Evolutionary conservation across 2,888 invertebrate genomes (phyloP).

Genomic region (Cyclophora punctaria): DNA sequence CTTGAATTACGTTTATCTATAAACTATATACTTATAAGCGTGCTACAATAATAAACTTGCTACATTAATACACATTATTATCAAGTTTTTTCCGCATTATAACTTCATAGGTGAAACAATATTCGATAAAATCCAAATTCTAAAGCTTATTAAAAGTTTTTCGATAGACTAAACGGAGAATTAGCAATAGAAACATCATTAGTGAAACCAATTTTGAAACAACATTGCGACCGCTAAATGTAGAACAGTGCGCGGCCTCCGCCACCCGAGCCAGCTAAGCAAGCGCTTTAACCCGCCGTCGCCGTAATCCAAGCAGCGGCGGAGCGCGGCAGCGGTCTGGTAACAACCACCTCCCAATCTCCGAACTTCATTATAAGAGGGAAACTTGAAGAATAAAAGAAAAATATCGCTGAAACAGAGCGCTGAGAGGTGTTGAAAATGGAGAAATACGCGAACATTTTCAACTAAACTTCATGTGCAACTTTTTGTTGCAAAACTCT

Average conservation of each 20-base stretch:
- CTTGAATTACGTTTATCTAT: too few species aligned
- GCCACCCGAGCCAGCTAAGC: too few species aligned
- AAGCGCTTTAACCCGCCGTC: too few species aligned
- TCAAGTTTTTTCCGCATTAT: too few species aligned
- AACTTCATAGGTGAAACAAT: too few species aligned
- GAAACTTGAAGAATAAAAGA: conserved; percentile 17
- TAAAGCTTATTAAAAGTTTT: too few species aligned
- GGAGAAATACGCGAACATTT: background rate
- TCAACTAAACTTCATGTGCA: background rate
- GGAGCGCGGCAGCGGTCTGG: conserved; percentile 6
- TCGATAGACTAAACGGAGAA: background rate
- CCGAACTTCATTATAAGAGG: conserved; percentile 18
- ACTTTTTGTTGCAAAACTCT: conserved; percentile 34
- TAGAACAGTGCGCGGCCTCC: too few species aligned
- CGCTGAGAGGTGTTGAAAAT: conserved; percentile 3
- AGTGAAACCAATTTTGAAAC: background rate
- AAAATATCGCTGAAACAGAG: conserved; percentile 14
- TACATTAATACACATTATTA: too few species aligned
- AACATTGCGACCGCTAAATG: too few species aligned
- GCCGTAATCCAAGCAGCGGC: conserved; percentile 17
- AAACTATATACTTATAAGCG: too few species aligned
- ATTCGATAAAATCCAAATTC: too few species aligned
- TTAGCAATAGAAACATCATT: background rate
- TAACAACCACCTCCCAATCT: conserved; percentile 10
- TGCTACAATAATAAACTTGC: too few species aligned